These are phyloP conservation scores for Muschampia plurimacula DNA, from an alignment of 2,888 invertebrate genomes.

Conservation along the genomic window DNA sequence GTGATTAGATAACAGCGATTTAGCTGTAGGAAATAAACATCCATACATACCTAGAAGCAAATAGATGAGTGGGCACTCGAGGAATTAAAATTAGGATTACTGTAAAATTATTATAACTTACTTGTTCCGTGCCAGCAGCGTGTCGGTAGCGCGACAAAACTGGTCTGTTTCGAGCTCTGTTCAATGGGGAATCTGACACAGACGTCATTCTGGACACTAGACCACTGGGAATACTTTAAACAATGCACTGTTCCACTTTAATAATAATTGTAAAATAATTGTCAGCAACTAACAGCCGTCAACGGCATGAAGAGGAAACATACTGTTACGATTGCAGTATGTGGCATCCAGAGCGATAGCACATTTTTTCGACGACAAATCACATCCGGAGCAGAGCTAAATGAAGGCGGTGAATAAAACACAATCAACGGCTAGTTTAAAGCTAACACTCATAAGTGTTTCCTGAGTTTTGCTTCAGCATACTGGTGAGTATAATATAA, in stretches of 20 bases:
- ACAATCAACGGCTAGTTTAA: conserved; percentile 60
- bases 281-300: conserved; percentile 55
- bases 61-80: conserved; percentile 10
- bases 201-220: conserved; percentile 63
- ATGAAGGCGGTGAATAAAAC: conserved; percentile 75
- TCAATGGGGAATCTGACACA: conserved; percentile 72
- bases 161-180: conserved; percentile 73
- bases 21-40: conserved; percentile 24
- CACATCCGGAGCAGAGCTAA: conserved; percentile 79
- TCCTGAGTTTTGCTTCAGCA: conserved; percentile 27
- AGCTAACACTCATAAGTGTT: conserved; percentile 63
- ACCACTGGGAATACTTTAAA: conserved; percentile 38
- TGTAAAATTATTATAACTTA: conserved; percentile 51
- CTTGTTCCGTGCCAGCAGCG: conserved; percentile 66
- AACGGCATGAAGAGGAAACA: conserved; percentile 74
- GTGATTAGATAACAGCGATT: conserved; percentile 35
- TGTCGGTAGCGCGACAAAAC: conserved; percentile 78
- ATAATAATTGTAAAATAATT: conserved; percentile 41
- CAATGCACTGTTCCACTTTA: conserved; percentile 36
- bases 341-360: conserved; percentile 74
- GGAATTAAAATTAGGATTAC: conserved; percentile 6
- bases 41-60: conserved; percentile 18
- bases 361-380: conserved; percentile 83
- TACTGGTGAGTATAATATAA: neutral
- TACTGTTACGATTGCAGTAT: conserved; percentile 73